phyloP scores from a whole-genome alignment of 2,113 vertebrate species.

The Atrichornis clamosus region DNA sequence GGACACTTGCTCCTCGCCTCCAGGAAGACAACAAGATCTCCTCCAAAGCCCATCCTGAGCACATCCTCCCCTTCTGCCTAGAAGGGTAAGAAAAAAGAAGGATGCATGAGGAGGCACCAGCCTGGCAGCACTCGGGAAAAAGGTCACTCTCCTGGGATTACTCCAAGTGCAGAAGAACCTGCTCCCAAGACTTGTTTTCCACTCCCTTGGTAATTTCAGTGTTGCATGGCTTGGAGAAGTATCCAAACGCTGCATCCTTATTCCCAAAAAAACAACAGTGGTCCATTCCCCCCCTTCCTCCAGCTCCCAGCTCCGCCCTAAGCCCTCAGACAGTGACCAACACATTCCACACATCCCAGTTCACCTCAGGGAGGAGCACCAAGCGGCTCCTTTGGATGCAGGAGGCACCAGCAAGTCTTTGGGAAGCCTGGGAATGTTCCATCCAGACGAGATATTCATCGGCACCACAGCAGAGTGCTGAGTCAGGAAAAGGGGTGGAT shows the following conservation, averaged over 20 bases:
- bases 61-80: not conserved
- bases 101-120: not conserved
- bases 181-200: not conserved
- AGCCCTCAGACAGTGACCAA: not conserved
- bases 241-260: not conserved
- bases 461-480: not conserved
- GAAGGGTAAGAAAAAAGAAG: not conserved
- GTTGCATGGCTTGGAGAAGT: not conserved
- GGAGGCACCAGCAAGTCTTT: not conserved
- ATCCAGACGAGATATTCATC: not conserved
- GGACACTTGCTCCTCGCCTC: not conserved
- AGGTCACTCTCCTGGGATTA: not conserved
- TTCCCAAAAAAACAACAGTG: not conserved
- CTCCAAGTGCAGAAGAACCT: not conserved
- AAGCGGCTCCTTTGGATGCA: not conserved
- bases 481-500: not conserved
- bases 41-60: not conserved
- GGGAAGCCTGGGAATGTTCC: not conserved
- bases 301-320: not conserved
- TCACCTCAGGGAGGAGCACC: not conserved
- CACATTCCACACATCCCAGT: accelerated
- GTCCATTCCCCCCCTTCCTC: not conserved
- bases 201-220: not conserved
- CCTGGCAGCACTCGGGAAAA: not conserved
- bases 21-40: not conserved